phyloP scores from a whole-genome alignment of 2,113 vertebrate genomes.

The Rousettus leschenaultii region DNA sequence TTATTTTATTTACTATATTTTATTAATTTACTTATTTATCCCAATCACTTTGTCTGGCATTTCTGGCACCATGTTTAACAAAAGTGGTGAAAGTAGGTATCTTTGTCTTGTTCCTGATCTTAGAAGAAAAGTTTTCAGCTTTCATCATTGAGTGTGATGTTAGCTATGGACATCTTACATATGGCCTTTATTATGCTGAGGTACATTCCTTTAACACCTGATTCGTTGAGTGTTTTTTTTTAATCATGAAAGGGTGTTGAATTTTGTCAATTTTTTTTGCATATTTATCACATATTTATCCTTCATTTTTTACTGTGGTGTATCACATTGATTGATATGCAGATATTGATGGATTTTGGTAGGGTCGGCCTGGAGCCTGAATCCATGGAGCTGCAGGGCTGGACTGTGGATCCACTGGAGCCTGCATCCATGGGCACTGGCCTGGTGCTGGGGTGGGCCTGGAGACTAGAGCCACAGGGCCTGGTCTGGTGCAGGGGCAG shows the following conservation, averaged over 20 bases:
- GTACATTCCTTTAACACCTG: not conserved
- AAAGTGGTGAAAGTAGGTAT: not conserved
- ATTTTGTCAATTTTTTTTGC: not conserved
- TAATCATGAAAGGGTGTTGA: not conserved
- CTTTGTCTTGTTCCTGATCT: not conserved
- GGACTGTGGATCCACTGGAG: not conserved
- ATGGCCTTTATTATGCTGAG: not conserved
- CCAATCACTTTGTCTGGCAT: not conserved
- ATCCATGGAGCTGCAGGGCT: not conserved
- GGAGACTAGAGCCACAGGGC: not conserved
- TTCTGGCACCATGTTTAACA: not conserved
- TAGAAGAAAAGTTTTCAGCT: not conserved
- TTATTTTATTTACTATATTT: too few relatives aligned
- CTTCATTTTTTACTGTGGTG: not conserved
- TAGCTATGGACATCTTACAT: not conserved
- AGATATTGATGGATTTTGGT: not conserved
- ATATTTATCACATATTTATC: not conserved
- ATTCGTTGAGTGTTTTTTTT: not conserved
- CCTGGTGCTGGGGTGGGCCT: not conserved
- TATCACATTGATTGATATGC: not conserved
- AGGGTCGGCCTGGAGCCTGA: not conserved
- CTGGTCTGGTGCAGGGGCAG: not conserved
- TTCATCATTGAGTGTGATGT: not conserved
- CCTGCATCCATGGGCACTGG: not conserved
- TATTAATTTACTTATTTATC: too few relatives aligned